These are phyloP conservation scores for Protomyctophum bolini DNA, from an alignment of 2,113 vertebrate genomes.

Conservation along the genomic window DNA sequence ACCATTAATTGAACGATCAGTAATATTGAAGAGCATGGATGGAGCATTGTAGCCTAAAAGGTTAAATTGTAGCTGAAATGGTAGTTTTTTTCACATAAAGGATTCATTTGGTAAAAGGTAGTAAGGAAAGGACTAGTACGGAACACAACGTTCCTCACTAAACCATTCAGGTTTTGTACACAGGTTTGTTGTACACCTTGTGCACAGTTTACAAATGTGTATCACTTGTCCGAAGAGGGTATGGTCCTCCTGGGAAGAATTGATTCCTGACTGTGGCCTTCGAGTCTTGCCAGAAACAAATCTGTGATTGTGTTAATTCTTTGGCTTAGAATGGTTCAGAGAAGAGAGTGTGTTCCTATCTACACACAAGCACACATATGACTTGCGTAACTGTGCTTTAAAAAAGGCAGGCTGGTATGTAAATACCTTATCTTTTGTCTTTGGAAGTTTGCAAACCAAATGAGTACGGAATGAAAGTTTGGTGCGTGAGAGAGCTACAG, in stretches of 20 bases:
- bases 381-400: slow-evolving; percentile 54
- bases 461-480: slow-evolving; percentile 41
- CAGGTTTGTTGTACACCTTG: not conserved
- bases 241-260: not conserved
- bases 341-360: slow-evolving; percentile 3
- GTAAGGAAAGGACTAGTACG: no score
- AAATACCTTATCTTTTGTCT: slow-evolving; percentile 64
- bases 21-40: no score
- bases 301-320: not conserved
- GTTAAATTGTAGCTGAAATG: not conserved
- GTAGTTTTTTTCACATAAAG: not conserved
- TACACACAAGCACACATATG: slow-evolving; percentile 32
- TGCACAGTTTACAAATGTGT: slow-evolving; percentile 12
- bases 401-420: slow-evolving; percentile 54
- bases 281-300: not conserved
- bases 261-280: slow-evolving; percentile 15
- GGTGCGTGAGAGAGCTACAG: slow-evolving; percentile 28
- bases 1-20: no score
- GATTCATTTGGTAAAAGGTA: not conserved
- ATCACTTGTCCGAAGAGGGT: slow-evolving; percentile 12
- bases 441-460: slow-evolving; percentile 70
- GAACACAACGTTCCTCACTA: no score
- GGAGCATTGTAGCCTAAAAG: no score
- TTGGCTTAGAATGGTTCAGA: slow-evolving; percentile 16
- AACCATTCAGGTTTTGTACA: not conserved